Conservation (phyloP, 2,113 vertebrate species). For the Ondatra zibethicus region DNA sequence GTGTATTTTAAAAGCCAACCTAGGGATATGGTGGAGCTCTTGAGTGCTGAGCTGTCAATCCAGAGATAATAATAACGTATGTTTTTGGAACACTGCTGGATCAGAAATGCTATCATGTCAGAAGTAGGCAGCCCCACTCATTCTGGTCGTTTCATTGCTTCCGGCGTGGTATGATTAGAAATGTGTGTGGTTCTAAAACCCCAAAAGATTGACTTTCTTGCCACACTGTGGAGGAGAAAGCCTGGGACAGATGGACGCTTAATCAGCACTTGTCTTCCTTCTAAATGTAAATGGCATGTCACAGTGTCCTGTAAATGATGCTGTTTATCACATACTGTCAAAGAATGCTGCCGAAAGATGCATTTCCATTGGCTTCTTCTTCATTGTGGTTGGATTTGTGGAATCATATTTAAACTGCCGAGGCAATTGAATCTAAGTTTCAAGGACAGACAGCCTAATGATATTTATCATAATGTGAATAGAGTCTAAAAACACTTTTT, state of each 20-base stretch:
- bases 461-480: constrained; percentile 43
- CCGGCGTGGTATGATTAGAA: constrained; percentile 69
- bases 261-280: constrained; percentile 76
- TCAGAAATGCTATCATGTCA: constrained; percentile 67
- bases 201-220: constrained; percentile 70
- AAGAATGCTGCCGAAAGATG: constrained; percentile 67
- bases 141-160: constrained; percentile 72
- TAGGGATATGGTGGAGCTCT: neutral
- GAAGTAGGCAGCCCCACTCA: constrained; percentile 52
- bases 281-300: constrained; percentile 72
- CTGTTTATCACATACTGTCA: constrained; percentile 76
- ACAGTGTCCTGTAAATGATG: constrained; percentile 63
- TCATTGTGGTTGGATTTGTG: constrained; percentile 65
- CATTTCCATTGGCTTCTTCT: constrained; percentile 74
- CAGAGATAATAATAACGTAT: constrained; percentile 56
- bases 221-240: constrained; percentile 18
- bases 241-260: constrained; percentile 65
- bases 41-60: constrained; percentile 64
- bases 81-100: constrained; percentile 49
- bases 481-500: constrained; percentile 43
- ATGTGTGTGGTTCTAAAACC: constrained; percentile 64
- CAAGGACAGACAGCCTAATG: constrained; percentile 58
- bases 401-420: constrained; percentile 69
- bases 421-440: constrained; percentile 69
- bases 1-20: constrained; percentile 56